Conservation (phyloP, 2,113 vertebrate genomes). For the Thinocorus orbignyianus region DNA sequence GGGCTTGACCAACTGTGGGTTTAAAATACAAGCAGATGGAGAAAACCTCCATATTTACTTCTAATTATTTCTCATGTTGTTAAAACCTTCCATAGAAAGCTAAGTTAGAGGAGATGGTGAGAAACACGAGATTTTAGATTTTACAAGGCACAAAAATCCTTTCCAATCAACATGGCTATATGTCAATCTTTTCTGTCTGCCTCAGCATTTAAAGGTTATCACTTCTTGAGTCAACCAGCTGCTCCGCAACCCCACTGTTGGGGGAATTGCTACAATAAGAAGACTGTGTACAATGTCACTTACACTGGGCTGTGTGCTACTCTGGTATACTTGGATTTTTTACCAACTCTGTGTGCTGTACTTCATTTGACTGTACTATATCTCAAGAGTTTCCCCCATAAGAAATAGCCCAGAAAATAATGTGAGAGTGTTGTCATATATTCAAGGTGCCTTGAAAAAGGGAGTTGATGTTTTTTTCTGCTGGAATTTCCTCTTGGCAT, state of each 20-base stretch:
- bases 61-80: not conserved
- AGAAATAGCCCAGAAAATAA: not conserved
- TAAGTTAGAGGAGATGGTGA: not conserved
- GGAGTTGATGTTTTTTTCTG: not conserved
- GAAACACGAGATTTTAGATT: not conserved
- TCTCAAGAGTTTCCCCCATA: not conserved
- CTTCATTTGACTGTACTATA: not conserved
- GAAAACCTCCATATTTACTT: not conserved
- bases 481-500: not conserved
- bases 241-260: not conserved
- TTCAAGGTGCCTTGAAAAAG: not conserved
- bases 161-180: not conserved
- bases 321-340: not conserved
- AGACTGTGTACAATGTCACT: not conserved
- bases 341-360: not conserved
- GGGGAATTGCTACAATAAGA: not conserved
- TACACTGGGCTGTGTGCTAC: not conserved
- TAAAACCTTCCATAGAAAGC: not conserved
- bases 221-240: not conserved
- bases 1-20: not conserved
- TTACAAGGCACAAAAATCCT: not conserved
- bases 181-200: not conserved
- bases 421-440: not conserved
- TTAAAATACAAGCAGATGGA: constrained; percentile 2
- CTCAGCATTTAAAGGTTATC: not conserved